Evolutionary conservation across 2,797 vertebrate species (phyloP).

Genomic region (Morelia viridis): DNA sequence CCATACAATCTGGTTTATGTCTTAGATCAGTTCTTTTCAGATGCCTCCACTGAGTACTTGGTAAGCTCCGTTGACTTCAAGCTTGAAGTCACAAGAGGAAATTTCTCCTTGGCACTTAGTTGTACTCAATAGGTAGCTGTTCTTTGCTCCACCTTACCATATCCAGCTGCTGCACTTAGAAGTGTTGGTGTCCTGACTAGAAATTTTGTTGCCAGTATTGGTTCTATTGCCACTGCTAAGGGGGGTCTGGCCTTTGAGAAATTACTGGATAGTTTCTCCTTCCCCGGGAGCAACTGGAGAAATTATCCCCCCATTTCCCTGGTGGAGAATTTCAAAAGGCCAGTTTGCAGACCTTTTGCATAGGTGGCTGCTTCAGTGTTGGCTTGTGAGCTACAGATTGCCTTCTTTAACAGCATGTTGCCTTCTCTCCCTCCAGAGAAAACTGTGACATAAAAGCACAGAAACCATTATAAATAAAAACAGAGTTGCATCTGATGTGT

Average conservation of each 20-base stretch:
- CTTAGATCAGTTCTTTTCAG: too few species aligned
- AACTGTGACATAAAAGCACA: neutral
- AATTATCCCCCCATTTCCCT: neutral
- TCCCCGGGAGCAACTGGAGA: neutral
- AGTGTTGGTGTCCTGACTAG: neutral
- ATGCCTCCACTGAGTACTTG: neutral
- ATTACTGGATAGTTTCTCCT: neutral
- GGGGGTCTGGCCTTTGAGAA: neutral
- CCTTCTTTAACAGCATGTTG: neutral
- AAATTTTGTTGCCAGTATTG: neutral
- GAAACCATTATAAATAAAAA: conserved; percentile 11
- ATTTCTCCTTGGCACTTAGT: neutral
- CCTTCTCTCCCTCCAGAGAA: neutral
- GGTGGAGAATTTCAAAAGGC: neutral
- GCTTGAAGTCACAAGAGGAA: neutral
- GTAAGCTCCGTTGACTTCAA: neutral
- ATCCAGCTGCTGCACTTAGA: neutral
- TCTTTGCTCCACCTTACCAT: neutral
- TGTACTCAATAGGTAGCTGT: neutral
- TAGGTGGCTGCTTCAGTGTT: neutral
- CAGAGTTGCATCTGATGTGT: neutral
- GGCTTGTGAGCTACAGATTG: neutral
- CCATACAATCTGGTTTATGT: neutral
- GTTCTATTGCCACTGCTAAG: neutral
- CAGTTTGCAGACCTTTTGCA: neutral